Evolutionary conservation across 2,888 invertebrate species (phyloP), one percentile per base, ranked within the genome.

Genomic region (Hyposoter dolosus): DNA sequence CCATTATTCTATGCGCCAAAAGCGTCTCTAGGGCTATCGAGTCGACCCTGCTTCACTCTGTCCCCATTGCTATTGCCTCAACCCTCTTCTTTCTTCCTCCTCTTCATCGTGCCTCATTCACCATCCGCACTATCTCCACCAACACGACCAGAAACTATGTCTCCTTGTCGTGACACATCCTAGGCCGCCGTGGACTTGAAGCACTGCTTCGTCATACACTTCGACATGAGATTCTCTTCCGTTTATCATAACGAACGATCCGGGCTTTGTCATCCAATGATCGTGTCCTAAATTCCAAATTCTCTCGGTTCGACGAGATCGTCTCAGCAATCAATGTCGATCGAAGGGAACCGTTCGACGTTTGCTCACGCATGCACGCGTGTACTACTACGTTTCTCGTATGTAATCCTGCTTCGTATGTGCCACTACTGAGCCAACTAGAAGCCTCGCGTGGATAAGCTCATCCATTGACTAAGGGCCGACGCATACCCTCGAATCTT

Each of bases 1-100:
- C 92, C 90, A 92, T 92, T 92, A 92, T 92, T 92, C 91, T 89
- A 92, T 89, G 90, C 91, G 89, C 91, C 90, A 90, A 87, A 85
- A 89, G 90, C 88, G 91, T 90, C 91, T 91, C 91, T 89, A 90
- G 91, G 89, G 91, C 90, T 92, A 91, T 92, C 91, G 91, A 92
- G 90, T 89, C 92, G 90, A 90, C 89, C 90, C 88, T 84, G 71
- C 76, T 71, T 82, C 82, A 40, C 60, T 78, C 43, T 66, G 82
- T 71, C 79, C 82, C 74, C 81, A 17, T 65, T 78, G 72, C 69
- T 35, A 74, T 72, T 81, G 68, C 76, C 53, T 63, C 63, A 76
- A 23, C 63, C 53, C 47, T 63, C 72, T 76, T 53, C 53, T 75
- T 75, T 68, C 53, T 83, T 76, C n/a, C 60, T 63, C 35, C 82